Base-by-base conservation (phyloP, 2,888 invertebrate species). In the Selenia dentaria region DNA sequence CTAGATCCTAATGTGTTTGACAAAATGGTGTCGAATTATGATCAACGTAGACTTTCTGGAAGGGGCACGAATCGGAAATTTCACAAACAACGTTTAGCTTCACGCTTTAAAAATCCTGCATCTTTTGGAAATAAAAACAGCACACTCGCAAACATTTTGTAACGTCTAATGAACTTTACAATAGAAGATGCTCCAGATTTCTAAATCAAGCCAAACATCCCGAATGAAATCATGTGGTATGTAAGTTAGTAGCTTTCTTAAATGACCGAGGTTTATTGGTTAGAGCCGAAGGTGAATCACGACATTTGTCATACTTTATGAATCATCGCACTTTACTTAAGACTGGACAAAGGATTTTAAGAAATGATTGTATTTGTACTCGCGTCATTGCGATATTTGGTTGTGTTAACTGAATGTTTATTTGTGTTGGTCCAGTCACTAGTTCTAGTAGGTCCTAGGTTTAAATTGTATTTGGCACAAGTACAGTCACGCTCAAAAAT, bases 291-390 rank as follows among this genome's bases (percentile, higher is more conserved):
- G 51, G 51, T 58, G 55, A 58, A 31, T 58, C 58, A 58, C 32
- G n/a, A 6, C 24, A 27, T 54, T 54, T 49, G 55, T 59, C 61
- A 61, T 51, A 42, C 52, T 40, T 46, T 50, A 14, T 61, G 61
- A 59, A 39, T 61, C 59, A 61, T 35, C 16, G 11, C 27, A 43
- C 28, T 50, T 45, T 41, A 36, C 43, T 43, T 44, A 35, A 40
- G 40, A 40, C 41, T 47, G 43, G 51, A 57, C 60, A 60, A 55
- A 61, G 57, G 24, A 33, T 57, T 44, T 44, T 40, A 36, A 53
- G 53, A 56, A 52, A 40, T 10, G 26, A 9, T 36, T 35, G 35
- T 37, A 27, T 31, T 13, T 39, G 27, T 41, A 32, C 31, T 31
- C 29, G 6, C 1, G 13, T 35, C 13, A 22, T 28, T 33, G 11